Conservation (phyloP, 2,797 vertebrate species). For the Sebastiscus tertius region DNA sequence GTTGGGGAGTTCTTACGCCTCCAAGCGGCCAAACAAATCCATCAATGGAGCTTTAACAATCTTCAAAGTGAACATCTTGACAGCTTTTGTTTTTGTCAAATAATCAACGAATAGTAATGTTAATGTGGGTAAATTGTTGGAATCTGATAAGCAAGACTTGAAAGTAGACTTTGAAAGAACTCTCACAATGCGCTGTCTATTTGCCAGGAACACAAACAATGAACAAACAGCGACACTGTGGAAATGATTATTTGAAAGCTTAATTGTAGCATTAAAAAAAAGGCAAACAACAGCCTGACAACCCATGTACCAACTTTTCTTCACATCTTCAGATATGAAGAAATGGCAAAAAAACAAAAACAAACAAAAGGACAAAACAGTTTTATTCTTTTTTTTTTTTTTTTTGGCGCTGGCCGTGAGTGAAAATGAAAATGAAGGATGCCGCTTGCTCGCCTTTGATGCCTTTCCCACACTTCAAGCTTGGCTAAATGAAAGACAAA, state of each 20-base stretch:
- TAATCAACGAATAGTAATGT: neutral
- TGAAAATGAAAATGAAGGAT: slow-evolving; percentile 46
- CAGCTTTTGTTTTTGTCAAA: neutral
- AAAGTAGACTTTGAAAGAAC: neutral
- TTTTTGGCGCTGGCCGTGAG: slow-evolving; percentile 32
- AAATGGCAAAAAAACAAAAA: neutral
- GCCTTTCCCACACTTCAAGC: slow-evolving; percentile 70
- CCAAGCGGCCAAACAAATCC: neutral
- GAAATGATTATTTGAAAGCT: neutral
- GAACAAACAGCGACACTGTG: neutral
- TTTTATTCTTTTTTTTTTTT: neutral
- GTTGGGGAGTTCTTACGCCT: neutral
- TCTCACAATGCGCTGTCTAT: neutral
- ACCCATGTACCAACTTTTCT: neutral
- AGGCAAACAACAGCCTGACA: slow-evolving; percentile 10
- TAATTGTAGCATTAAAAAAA: neutral
- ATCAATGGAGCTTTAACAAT: neutral
- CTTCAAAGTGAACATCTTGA: neutral
- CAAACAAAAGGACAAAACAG: neutral
- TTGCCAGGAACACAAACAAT: neutral
- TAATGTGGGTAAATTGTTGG: neutral
- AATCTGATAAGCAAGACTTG: neutral
- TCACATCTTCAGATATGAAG: slow-evolving; percentile 2
- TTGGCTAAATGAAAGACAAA: slow-evolving; percentile 80
- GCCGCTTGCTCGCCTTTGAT: slow-evolving; percentile 46